A percentile compares a stretch with the other conserved stretches of the same genome.
Conservation (phyloP, 2,797 vertebrate genomes). For the Sternotherus odoratus region DNA sequence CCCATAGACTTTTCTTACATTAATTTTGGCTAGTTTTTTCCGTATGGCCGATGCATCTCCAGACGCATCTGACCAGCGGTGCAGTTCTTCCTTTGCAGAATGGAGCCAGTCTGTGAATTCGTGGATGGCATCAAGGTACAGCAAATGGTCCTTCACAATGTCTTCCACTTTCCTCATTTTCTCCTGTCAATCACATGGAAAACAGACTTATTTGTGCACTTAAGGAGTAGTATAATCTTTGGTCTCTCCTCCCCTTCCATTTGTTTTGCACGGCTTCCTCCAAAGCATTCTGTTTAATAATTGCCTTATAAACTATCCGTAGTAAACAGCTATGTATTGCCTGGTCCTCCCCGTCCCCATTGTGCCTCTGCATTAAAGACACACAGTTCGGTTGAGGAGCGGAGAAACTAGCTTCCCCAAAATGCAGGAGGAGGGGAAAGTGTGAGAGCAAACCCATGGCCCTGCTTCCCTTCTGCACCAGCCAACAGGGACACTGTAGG, state of each 20-base stretch:
- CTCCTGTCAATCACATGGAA: slow-evolving; percentile 79
- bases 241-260: neutral
- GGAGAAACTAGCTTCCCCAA: neutral
- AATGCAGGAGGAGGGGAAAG: neutral
- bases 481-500: neutral
- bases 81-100: slow-evolving; percentile 96
- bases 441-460: neutral
- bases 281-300: neutral
- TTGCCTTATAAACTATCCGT: neutral
- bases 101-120: slow-evolving; percentile 97
- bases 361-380: neutral
- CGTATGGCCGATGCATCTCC: slow-evolving; percentile 89
- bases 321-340: neutral
- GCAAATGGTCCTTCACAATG: slow-evolving; percentile 92
- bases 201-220: neutral
- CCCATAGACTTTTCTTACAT: slow-evolving; percentile 80
- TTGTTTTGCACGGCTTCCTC: neutral
- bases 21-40: slow-evolving; percentile 92
- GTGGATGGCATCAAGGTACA: slow-evolving; percentile 93
- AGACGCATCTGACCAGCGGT: slow-evolving; percentile 95
- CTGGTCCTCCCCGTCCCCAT: neutral
- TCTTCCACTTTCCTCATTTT: slow-evolving; percentile 93
- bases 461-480: neutral
- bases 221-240: neutral
- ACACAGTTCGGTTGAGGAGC: neutral